Percentiles rank a stretch among this genome's conserved stretches.
Conservation (phyloP, 2,113 vertebrate species). For the Microcebus griseorufus region DNA sequence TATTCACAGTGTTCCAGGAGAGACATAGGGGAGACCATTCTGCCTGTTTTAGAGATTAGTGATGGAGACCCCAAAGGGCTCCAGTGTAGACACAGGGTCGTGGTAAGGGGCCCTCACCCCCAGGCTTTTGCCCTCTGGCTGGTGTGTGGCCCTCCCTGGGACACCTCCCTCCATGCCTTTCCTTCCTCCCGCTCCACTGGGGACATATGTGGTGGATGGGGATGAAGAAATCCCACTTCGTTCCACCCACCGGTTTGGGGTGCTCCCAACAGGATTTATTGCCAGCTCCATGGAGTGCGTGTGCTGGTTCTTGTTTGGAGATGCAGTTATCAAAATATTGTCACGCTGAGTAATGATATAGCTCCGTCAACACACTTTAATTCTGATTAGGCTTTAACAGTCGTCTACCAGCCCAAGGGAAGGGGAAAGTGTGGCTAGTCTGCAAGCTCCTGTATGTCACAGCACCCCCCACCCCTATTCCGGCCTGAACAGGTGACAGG, state of each 20-base stretch:
- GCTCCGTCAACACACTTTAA: neutral
- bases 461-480: neutral
- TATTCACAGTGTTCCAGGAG: neutral
- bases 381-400: neutral
- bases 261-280: neutral
- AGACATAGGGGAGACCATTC: neutral
- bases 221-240: neutral
- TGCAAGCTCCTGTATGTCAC: neutral
- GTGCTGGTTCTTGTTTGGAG: constrained; percentile 22
- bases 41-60: neutral
- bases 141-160: neutral
- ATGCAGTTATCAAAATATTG: constrained; percentile 41
- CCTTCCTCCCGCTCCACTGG: neutral
- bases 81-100: neutral
- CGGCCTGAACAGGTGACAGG: neutral
- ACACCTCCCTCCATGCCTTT: neutral
- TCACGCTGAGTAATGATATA: neutral
- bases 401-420: neutral
- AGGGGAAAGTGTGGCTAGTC: neutral
- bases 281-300: neutral
- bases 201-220: neutral
- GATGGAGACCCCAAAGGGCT: neutral
- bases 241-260: neutral
- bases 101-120: neutral
- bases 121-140: neutral